Percentiles rank a stretch among this genome's conserved stretches.
These are phyloP conservation scores for Musca vetustissima DNA, from an alignment of 1,140 invertebrate genomes.

Conservation along the genomic window DNA sequence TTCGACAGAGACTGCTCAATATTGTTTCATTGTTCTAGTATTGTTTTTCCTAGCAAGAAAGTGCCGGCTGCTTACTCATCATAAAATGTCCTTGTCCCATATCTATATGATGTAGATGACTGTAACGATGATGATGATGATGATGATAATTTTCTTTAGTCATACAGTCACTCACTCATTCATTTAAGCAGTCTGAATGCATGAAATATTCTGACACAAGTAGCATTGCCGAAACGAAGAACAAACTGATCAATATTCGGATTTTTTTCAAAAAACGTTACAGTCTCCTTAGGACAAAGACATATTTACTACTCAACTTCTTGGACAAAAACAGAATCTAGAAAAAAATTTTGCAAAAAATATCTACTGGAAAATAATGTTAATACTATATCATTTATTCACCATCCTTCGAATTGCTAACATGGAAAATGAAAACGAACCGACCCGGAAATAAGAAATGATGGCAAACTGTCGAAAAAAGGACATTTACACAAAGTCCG, in stretches of 20 bases:
- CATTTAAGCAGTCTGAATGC: background rate
- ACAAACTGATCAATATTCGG: background rate
- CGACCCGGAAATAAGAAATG: too few species aligned
- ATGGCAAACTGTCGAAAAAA: too few species aligned
- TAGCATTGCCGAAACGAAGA: background rate
- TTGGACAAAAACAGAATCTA: background rate
- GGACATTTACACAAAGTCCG: too few species aligned
- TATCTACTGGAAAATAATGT: background rate
- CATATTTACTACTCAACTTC: too few species aligned
- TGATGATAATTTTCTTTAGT: background rate
- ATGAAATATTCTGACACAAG: background rate
- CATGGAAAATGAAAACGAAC: background rate
- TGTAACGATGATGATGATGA: background rate
- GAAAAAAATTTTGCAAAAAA: background rate
- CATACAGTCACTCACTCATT: background rate
- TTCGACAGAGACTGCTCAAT: too few species aligned
- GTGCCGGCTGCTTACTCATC: slow-evolving; percentile 2
- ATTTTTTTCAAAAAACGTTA: too few species aligned
- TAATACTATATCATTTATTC: slow-evolving; percentile 13
- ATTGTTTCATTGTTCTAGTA: background rate
- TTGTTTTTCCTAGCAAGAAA: background rate
- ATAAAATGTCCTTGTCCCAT: slow-evolving; percentile 20
- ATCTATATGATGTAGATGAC: background rate
- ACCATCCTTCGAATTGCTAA: background rate
- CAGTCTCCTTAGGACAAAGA: too few species aligned